Evolutionary conservation across 2,888 invertebrate genomes (phyloP), one percentile per base, ranked within the genome.

Genomic region (Syrista parreyssii): DNA sequence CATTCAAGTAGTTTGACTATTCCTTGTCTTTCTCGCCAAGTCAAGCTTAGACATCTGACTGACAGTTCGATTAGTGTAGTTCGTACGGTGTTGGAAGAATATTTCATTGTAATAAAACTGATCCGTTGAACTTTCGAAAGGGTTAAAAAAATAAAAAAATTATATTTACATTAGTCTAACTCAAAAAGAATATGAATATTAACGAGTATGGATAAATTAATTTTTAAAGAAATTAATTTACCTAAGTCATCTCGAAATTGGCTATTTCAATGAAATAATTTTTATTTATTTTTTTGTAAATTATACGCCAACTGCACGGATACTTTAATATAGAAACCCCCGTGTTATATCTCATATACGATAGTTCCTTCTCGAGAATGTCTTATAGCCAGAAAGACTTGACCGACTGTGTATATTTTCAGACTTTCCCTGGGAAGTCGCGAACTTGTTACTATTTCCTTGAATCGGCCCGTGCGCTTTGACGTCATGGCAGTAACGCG

Each of bases 391-490:
- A 71, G 40, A 74, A 74, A 36, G 40, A 33, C 74, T 74, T 71
- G 30, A 31, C 31, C 55, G 55, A 75, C 71, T 15, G 33, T 30
- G 31, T 71, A 23, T 74, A 68, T 74, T 77, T 77, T 74, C 74
- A 68, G 74, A 72, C 73, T 35, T 69, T 23, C 30, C 73, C 71
- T 77, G 12, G 74, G 32, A 36, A 77, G 35, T 68, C 55, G 33
- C 31, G 30, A 71, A 71, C 71, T 32, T 71, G 71, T 15, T 15
- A 71, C 71, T 31, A 30, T 71, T 71, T 71, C 33, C 11, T 32
- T 33, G 31, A 33, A 71, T 71, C 11, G 30, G 12, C 32, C 15
- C 30, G 71, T 71, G 31, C 31, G 71, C 71, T 71, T 15, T 23
- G 23, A 55, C 9, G 55, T 55, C 2, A 23, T 23, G 55, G 23